A percentile compares a stretch with the other conserved stretches of the same genome.
Evolutionary conservation across 2,888 invertebrate species (phyloP).

Genomic region (Himalopsyche kuldschensis): DNA sequence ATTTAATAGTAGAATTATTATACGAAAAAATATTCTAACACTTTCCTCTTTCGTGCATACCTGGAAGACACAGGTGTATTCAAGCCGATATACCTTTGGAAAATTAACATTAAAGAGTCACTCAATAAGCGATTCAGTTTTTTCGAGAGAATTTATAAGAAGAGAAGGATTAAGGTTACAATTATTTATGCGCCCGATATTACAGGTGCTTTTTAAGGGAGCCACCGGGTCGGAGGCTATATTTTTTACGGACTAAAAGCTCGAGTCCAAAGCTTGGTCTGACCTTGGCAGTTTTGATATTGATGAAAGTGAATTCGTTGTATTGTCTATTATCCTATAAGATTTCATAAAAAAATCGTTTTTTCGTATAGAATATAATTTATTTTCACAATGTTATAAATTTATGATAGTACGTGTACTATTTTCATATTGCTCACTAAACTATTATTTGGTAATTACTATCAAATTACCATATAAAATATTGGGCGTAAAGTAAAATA

Average conservation of each 20-base stretch:
- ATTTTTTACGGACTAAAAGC: neutral
- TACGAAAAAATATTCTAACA: neutral
- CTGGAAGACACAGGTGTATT: slow-evolving; percentile 33
- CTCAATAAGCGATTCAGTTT: slow-evolving; percentile 34
- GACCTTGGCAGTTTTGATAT: neutral
- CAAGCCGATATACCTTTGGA: neutral
- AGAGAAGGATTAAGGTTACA: slow-evolving; percentile 28
- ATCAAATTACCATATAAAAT: no score
- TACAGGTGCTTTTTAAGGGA: slow-evolving; percentile 29
- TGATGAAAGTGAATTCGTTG: neutral
- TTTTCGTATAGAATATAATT: no score
- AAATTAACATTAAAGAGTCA: slow-evolving; percentile 29
- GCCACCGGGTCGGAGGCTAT: slow-evolving; percentile 14
- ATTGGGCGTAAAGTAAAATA: no score
- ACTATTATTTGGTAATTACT: no score
- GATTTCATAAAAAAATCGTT: no score
- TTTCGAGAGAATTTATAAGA: slow-evolving; percentile 11
- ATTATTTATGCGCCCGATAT: slow-evolving; percentile 22
- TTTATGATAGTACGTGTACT: no score
- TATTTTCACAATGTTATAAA: no score
- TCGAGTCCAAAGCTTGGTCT: neutral
- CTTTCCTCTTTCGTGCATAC: slow-evolving; percentile 1
- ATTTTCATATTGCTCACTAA: no score
- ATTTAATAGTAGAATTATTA: no score
- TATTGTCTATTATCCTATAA: no score